phyloP scores from a whole-genome alignment of 2,888 invertebrate species.

The Harpalus rufipes region DNA sequence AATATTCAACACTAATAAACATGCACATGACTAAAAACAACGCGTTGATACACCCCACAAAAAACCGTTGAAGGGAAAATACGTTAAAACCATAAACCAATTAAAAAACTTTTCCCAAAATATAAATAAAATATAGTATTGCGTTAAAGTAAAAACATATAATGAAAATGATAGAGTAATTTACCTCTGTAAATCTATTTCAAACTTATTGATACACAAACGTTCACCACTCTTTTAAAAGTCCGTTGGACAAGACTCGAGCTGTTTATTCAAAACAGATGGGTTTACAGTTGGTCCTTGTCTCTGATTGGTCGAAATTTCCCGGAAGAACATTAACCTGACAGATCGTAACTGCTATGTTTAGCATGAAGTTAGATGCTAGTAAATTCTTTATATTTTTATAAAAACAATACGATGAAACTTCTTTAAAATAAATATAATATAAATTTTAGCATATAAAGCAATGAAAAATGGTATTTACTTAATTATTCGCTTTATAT shows the following conservation, averaged over 20 bases:
- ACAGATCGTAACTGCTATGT: slow-evolving; percentile 21
- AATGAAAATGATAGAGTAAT: slow-evolving; percentile 2
- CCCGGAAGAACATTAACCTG: slow-evolving; percentile 52
- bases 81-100: slow-evolving; percentile 6
- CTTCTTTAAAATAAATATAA: not conserved
- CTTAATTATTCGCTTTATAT: not conserved
- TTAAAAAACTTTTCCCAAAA: slow-evolving; percentile 24
- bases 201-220: slow-evolving; percentile 42
- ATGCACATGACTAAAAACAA: slow-evolving; percentile 34
- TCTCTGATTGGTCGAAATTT: slow-evolving; percentile 68
- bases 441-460: not conserved
- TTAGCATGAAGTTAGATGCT: slow-evolving; percentile 53
- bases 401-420: not conserved
- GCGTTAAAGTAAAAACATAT: not conserved
- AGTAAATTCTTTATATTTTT: slow-evolving; percentile 25
- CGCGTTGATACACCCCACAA: slow-evolving; percentile 39
- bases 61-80: slow-evolving; percentile 53
- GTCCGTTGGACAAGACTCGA: slow-evolving; percentile 64
- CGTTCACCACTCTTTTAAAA: slow-evolving; percentile 61
- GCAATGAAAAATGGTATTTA: not conserved
- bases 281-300: slow-evolving; percentile 65
- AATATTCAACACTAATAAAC: slow-evolving; percentile 11
- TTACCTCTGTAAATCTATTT: slow-evolving; percentile 13
- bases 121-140: not conserved
- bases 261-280: slow-evolving; percentile 67